Evolutionary conservation across 53 echinoderm and acorn worm genomes (phyloP), one percentile per base, ranked within the genome.

Genomic region (Temnopleurus reevesii): DNA sequence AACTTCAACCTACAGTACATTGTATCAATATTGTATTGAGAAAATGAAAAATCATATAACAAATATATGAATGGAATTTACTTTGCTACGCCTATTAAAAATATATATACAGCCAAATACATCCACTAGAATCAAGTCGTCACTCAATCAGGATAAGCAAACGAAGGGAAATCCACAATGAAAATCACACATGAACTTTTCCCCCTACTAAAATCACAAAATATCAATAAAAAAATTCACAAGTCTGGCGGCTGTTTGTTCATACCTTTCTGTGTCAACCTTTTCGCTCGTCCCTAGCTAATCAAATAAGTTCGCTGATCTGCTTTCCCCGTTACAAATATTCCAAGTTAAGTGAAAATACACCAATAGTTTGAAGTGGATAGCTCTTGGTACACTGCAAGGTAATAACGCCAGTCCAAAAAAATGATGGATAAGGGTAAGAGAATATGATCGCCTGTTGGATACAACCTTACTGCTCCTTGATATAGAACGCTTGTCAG

Each of bases 181-280:
- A 71, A 36, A 71, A 41, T 71, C 71, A 15, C 36, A 41, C n/a
- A 38, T 71, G 71, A 71, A 71, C 71, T 71, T 19, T 41, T 71
- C 21, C 43, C 71, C 71, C 21, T 71, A 24, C 36, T 38, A 19
- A 71, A 21, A 71, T 71, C 41, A 3, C 41, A 21, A 36, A 71
- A 71, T 71, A 71, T 71, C 38, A 71, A 71, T 36, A 71, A n/a
- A 7, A n/a, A 38, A 71, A n/a, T 71, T 41, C 71, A 7, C 38
- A 38, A 21, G 21, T 5, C 2, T 8, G 23, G 71, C 41, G 2
- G n/a, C 41, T 36, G 21, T 71, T 71, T 71, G 71, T n/a, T 63
- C 23, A 23, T 6, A 38, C 56, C n/a, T n/a, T n/a, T 49, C 10
- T 49, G 49, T 49, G 0, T 49, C 9, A 23, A 56, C 71, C 71